Conservation (phyloP, 2,113 vertebrate genomes). For the Heterotilapia buettikoferi region DNA sequence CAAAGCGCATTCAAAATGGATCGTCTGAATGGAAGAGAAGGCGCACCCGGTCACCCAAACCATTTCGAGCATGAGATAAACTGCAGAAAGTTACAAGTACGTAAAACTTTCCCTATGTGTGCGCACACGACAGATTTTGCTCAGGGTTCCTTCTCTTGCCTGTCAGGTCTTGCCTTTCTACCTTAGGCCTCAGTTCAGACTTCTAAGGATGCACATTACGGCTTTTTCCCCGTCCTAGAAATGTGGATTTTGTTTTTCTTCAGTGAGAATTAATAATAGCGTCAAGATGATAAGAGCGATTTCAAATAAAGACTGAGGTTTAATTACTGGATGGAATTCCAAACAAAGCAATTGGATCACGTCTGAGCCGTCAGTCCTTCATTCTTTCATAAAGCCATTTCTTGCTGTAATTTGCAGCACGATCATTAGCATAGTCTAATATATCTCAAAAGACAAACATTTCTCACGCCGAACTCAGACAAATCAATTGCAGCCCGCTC, state of each 20-base stretch:
- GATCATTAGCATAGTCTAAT: constrained; percentile 55
- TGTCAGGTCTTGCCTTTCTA: neutral
- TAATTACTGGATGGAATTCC: constrained; percentile 6
- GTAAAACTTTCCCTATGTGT: neutral
- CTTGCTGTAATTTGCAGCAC: constrained; percentile 9
- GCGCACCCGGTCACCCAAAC: neutral
- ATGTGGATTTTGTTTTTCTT: constrained; percentile 8
- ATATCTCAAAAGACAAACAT: constrained; percentile 66
- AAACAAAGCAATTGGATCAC: neutral
- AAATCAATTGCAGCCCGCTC: constrained; percentile 74
- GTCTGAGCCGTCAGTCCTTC: neutral
- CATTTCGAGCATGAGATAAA: neutral
- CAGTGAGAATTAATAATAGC: neutral
- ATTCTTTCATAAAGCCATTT: neutral
- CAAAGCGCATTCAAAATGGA: neutral
- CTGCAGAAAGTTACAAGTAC: neutral
- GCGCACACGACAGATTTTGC: neutral
- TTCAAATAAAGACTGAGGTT: neutral
- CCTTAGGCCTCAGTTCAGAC: neutral
- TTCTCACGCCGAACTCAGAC: constrained; percentile 64
- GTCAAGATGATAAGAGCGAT: neutral
- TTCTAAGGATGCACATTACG: neutral
- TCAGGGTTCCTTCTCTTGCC: neutral
- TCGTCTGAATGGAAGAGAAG: neutral
- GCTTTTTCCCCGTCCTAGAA: neutral